Evolutionary conservation across 1,140 invertebrate genomes (phyloP), one percentile per base, ranked within the genome.

Genomic region (Idris sp.): DNA sequence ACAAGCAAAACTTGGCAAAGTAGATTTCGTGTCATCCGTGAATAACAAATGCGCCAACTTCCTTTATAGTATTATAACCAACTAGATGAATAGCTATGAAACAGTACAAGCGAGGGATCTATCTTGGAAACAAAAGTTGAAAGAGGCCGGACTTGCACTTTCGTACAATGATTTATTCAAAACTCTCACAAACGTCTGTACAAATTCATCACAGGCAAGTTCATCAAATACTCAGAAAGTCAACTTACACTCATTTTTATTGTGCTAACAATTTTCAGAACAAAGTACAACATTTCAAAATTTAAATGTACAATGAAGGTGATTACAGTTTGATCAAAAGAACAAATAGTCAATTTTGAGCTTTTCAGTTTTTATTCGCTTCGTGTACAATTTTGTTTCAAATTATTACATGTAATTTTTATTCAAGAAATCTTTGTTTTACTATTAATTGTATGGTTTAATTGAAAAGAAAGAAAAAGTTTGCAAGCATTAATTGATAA

Each of bases 41-140:
- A 69, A 69, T 69, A 69, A 69, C 51, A 58, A 58, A 56, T 69
- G 53, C 28, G 22, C 46, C 15, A 59, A 59, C 53, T 69, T 59
- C 36, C 38, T 53, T 51, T 59, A 69, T 56, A 35, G 36, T 44
- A 53, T 59, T 59, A 69, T 69, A 59, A 58, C 41, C 25, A 40
- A 68, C 30, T 49, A 53, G 59, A 64, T 51, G 46, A 53, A 64
- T 69, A 46, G 30, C 49, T 28, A 56, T 53, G 4, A 13, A 26
- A 43, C 44, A 62, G 56, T 48, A 61, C 36, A 48, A 54, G 25
- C 48, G 31, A n/a, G 25, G 41, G 18, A 38, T 46, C 48, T 31
- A 51, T 15, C 51, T 54, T 56, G 11, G 19, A 38, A 54, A 46
- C 19, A 30, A 28, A 44, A 46, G 40, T 46, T 36, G 41, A 35